Base-by-base conservation (phyloP, 2,797 vertebrate genomes). In the Pipistrellus nathusii region DNA sequence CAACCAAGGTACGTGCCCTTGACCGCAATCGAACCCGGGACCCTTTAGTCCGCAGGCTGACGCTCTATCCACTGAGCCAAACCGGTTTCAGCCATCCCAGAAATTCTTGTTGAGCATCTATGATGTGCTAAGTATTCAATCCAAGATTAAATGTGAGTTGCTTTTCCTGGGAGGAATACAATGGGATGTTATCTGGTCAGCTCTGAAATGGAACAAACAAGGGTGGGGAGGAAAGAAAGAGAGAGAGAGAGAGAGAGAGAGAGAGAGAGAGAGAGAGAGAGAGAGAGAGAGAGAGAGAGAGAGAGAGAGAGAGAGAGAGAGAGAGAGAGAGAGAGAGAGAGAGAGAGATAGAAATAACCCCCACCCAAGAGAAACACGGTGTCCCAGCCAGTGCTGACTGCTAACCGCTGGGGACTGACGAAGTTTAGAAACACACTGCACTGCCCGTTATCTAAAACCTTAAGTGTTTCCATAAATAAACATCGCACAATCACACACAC, bases 381-480 rank as follows among this genome's bases (percentile, higher is more conserved):
- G 41, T 69, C 30, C 68, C 20, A 80, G 85, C 20, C 8, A 0
- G 14, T 20, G 48, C 48, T 18, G 13, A n/a, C 78, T 81, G 85
- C 44, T 44, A 44, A 86, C 15, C 3, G 6, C 21, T 30, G 35
- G 64, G 71, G 90, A 64, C 64, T 32, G 82, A 59, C 68, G 35
- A n/a, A 17, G 32, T 59, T 85, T 53, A 55, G 85, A 76, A 94
- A 93, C 7, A 68, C 21, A 8, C 12, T 5, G 23, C 17, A 48
- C 75, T 30, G 1, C 25, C 13, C 46, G 51, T 85, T 59, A 27
- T 46, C 78, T 53, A 46, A 88, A 94, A 91, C 57, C 51, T 88
- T 48, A 84, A 88, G 13, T 12, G 48, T 78, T 91, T 95, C 91
- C 89, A 93, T 68, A 94, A 91, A 75, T 84, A 92, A 87, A 44